Base-by-base conservation (phyloP, 2,113 vertebrate species). In the Caranx ignobilis region DNA sequence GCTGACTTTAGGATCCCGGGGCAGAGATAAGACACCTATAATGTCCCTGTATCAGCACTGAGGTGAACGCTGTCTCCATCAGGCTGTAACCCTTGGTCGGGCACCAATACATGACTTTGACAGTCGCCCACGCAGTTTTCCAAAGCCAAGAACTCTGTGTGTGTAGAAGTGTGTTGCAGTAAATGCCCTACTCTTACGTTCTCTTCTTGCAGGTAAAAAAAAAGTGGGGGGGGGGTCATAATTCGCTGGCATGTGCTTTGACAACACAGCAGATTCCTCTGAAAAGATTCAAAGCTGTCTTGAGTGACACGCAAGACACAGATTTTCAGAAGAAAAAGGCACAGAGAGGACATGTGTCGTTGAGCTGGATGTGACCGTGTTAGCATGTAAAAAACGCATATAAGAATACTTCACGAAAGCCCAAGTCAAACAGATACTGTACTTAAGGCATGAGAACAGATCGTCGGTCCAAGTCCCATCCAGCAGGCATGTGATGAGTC, bases 21-120 rank as follows among this genome's bases (percentile, higher is more conserved):
- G 65, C 41, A 11, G 39, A 90, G 92, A 93, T 93, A 94, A 93
- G 88, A 89, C 71, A 59, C 65, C 56, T 70, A 70, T 87, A 89
- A 79, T 19, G 43, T 83, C 75, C 84, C 71, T 19, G 3, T 92
- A 91, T 92, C 91, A 90, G 88, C 64, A 31, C 19, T 57, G 62
- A 48, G 60, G 57, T 48, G 64, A 57, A 68, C 34, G 1, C 70
- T 85, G 86, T 89, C 90, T 89, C 80, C 75, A 50, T 21, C 41
- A 11, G 77, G 83, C 52, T 83, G 59, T 83, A 90, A 92, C 86
- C 91, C 87, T 91, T 91, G 88, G 77, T 57, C 91, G 50, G 71
- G 59, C 54, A 77, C 77, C 35, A 21, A 69, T 34, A 69, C 65
- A 62, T 31, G 50, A 41, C 52, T 76, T 10, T 76, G 66, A 59